A percentile compares a stretch with the other conserved stretches of the same genome.
Conservation (phyloP, 1,140 invertebrate genomes). For the Xylocopa sonorina region DNA sequence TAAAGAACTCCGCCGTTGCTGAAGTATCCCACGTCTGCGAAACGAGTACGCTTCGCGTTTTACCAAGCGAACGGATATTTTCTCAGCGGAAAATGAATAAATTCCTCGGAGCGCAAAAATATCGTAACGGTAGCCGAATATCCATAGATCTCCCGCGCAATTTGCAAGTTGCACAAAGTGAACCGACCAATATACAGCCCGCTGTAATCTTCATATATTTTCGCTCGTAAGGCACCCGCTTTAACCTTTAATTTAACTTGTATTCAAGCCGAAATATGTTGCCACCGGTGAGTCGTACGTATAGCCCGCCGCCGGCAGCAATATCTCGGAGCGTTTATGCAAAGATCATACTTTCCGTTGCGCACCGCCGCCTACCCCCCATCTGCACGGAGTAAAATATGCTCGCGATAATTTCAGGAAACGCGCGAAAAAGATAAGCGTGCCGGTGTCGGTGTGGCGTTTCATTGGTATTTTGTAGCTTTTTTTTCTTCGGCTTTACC, state of each 20-base stretch:
- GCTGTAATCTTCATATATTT: conserved; percentile 16
- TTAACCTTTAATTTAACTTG: conserved; percentile 37
- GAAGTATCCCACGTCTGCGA: too few relatives aligned
- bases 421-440: conserved; percentile 23
- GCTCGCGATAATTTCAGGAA: conserved; percentile 43
- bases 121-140: too few relatives aligned
- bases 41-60: too few relatives aligned
- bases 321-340: conserved; percentile 28
- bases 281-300: conserved; percentile 4
- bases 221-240: neutral
- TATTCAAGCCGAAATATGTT: conserved; percentile 15
- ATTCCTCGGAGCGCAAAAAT: neutral
- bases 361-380: too few relatives aligned
- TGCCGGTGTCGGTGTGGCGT: conserved; percentile 41
- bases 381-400: conserved; percentile 40
- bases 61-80: too few relatives aligned
- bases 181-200: neutral
- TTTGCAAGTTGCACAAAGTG: conserved; percentile 2
- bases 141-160: neutral
- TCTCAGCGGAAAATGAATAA: neutral
- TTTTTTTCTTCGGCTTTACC: neutral
- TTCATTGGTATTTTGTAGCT: conserved; percentile 2
- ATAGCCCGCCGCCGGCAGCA: conserved; percentile 4
- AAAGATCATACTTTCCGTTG: conserved; percentile 31
- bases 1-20: too few relatives aligned